A percentile compares a stretch with the other conserved stretches of the same genome.
phyloP scores from a whole-genome alignment of 2,113 vertebrate species.

The Microcebus jonahi region DNA sequence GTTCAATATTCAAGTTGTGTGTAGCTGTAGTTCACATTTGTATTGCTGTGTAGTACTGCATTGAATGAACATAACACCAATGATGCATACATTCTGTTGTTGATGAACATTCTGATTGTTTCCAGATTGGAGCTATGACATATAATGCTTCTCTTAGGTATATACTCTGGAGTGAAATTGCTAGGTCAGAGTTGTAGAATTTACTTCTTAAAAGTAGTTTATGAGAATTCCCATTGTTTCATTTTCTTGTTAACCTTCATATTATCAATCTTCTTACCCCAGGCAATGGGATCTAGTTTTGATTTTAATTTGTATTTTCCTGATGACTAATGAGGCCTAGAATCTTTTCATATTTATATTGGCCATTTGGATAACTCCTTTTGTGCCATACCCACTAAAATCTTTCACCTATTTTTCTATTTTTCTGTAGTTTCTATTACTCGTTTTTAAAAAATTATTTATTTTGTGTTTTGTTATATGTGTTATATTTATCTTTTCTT shows the following conservation, averaged over 20 bases:
- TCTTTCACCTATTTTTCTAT: neutral
- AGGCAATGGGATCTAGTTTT: neutral
- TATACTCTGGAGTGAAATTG: neutral
- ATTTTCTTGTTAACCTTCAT: neutral
- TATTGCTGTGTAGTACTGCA: neutral
- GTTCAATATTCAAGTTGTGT: neutral
- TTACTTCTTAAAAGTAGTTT: neutral
- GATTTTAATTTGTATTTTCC: constrained; percentile 19
- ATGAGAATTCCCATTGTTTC: neutral
- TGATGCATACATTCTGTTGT: neutral
- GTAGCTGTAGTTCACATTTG: neutral
- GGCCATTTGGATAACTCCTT: neutral
- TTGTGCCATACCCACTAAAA: neutral
- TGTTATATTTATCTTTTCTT: neutral
- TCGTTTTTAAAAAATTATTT: neutral
- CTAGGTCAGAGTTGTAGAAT: neutral
- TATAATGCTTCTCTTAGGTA: neutral
- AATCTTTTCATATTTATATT: neutral
- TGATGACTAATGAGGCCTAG: neutral
- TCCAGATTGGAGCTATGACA: neutral
- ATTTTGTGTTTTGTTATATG: neutral
- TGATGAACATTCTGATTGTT: neutral
- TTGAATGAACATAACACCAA: neutral
- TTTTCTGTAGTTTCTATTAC: neutral
- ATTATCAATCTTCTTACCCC: neutral